A percentile compares a stretch with the other conserved stretches of the same genome.
These are phyloP conservation scores for Drosophila baimaii DNA, from an alignment of 1,140 invertebrate genomes.

Conservation along the genomic window DNA sequence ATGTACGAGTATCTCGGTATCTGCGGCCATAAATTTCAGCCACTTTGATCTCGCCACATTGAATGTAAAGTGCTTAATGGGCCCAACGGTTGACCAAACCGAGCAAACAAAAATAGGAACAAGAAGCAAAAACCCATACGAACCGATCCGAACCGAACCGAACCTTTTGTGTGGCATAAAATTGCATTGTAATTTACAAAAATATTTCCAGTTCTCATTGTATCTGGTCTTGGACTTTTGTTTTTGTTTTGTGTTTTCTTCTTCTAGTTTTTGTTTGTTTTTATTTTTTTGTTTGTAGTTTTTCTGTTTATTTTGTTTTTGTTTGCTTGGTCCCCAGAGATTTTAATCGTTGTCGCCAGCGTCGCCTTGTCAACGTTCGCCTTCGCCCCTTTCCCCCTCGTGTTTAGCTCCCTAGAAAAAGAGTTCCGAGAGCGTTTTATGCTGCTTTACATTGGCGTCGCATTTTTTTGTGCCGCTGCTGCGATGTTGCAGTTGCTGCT, in stretches of 20 bases:
- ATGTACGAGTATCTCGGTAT: slow-evolving; percentile 69
- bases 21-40: slow-evolving; percentile 73
- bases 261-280: slow-evolving; percentile 17
- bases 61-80: slow-evolving; percentile 82
- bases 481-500: slow-evolving; percentile 34
- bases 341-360: slow-evolving; percentile 82
- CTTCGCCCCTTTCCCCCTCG: slow-evolving; percentile 10
- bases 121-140: slow-evolving; percentile 38
- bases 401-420: slow-evolving; percentile 39
- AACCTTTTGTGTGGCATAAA: slow-evolving; percentile 76
- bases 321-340: slow-evolving; percentile 69
- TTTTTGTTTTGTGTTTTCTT: not conserved
- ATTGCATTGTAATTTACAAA: slow-evolving; percentile 80
- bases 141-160: not conserved
- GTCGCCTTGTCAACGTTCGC: slow-evolving; percentile 75
- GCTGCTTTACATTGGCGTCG: slow-evolving; percentile 81
- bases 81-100: slow-evolving; percentile 50
- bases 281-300: slow-evolving; percentile 7
- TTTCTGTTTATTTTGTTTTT: slow-evolving; percentile 27
- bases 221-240: slow-evolving; percentile 7
- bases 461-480: slow-evolving; percentile 65
- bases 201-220: slow-evolving; percentile 67
- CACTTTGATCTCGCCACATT: slow-evolving; percentile 82
- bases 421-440: slow-evolving; percentile 57
- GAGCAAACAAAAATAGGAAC: slow-evolving; percentile 49